Percentiles rank a stretch among this genome's conserved stretches.
These are phyloP conservation scores for Morpho achilles DNA, from an alignment of 2,888 invertebrate species.

Conservation along the genomic window DNA sequence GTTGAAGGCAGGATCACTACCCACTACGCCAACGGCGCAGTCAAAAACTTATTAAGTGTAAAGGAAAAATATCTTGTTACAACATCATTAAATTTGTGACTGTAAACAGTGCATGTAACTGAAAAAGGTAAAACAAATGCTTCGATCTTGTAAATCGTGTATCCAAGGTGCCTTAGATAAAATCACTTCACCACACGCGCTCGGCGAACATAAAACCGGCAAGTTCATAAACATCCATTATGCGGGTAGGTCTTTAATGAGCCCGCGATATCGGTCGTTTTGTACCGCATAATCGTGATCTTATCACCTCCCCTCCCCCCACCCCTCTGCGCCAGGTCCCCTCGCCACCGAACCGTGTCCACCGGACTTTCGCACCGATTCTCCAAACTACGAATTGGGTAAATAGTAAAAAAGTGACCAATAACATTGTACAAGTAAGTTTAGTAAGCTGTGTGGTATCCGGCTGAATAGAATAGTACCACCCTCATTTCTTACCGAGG, in stretches of 20 bases:
- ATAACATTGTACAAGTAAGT: not conserved
- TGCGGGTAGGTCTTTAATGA: conserved; percentile 59
- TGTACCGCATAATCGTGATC: conserved; percentile 74
- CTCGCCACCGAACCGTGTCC: conserved; percentile 45
- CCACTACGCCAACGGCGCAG: too few relatives aligned
- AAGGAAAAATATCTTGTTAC: too few relatives aligned
- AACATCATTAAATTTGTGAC: too few relatives aligned
- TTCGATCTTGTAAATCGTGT: conserved; percentile 14
- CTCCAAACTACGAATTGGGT: conserved; percentile 20
- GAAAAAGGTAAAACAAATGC: conserved; percentile 1
- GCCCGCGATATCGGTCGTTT: conserved; percentile 66
- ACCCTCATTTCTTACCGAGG: too few relatives aligned
- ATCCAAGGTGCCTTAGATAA: conserved; percentile 23
- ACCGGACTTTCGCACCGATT: conserved; percentile 38
- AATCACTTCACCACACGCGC: conserved; percentile 21
- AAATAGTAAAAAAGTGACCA: conserved; percentile 5
- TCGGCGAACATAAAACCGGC: conserved; percentile 17
- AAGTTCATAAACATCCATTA: conserved; percentile 49
- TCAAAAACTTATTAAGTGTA: too few relatives aligned
- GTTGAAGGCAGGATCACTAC: too few relatives aligned
- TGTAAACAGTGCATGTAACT: too few relatives aligned
- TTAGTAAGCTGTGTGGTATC: too few relatives aligned
- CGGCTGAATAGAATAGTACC: too few relatives aligned
- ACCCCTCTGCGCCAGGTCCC: conserved; percentile 32
- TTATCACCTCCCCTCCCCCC: conserved; percentile 45